Conservation (phyloP, 1,140 invertebrate genomes). For the Calliphora vicina region DNA sequence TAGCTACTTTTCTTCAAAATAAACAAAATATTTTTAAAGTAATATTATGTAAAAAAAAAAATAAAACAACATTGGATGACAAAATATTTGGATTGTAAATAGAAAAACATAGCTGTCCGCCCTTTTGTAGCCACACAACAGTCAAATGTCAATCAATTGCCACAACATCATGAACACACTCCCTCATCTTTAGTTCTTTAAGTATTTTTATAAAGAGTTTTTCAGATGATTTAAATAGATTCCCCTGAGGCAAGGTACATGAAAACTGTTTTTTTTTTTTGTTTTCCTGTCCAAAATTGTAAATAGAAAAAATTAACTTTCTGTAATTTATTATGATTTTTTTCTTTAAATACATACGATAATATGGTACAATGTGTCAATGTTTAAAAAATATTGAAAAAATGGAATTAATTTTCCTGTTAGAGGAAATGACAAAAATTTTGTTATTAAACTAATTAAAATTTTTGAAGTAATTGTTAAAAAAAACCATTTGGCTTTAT, state of each 20-base stretch:
- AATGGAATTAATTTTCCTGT: too few relatives aligned
- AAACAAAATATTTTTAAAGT: not conserved
- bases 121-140: not conserved
- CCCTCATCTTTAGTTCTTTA: not conserved
- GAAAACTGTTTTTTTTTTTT: not conserved
- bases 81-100: conserved; percentile 1
- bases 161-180: not conserved
- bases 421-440: too few relatives aligned
- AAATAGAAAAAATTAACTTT: too few relatives aligned
- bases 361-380: too few relatives aligned
- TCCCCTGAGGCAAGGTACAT: not conserved
- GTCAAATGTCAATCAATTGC: not conserved
- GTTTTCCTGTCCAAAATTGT: not conserved
- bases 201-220: not conserved
- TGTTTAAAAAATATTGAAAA: too few relatives aligned
- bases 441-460: too few relatives aligned
- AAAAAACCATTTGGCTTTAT: too few relatives aligned
- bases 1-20: not conserved
- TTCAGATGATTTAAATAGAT: not conserved
- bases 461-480: too few relatives aligned
- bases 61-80: not conserved
- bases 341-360: too few relatives aligned
- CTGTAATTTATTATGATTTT: too few relatives aligned
- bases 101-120: not conserved
- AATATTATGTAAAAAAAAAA: not conserved